Evolutionary conservation across 2,113 vertebrate genomes (phyloP), one percentile per base, ranked within the genome.

Genomic region (Nothocercus nigrocapillus): DNA sequence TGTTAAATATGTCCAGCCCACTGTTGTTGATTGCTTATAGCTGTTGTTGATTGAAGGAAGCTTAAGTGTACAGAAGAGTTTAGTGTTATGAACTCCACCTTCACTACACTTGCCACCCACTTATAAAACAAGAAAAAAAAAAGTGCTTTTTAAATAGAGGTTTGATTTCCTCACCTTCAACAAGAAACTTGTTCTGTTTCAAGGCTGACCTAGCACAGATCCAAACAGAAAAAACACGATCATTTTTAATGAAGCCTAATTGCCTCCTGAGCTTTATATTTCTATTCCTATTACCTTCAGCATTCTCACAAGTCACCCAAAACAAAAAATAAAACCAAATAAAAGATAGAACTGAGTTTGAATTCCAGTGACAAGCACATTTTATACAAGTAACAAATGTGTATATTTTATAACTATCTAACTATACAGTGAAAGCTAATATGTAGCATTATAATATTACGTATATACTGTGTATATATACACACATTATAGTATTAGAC

Each of bases 391-490:
- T 56, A 27, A 56, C 8, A 30, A 32, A 32, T 32, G 9, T 32
- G 16, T 56, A 56, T 30, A 56, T 54, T 27, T 54, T 56, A 30
- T 56, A 56, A 51, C 9, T 51, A 51, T 30, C 53, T 56, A 56
- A 30, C 54, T 56, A 56, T 32, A 56, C 5, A 32, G 54, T 56
- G 28, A 56, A 56, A 56, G 0, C 45, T 81, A 27, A 8, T 4
- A 0, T 2, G 3, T 2, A 6, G n/a, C 32, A 28, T 6, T 4
- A 11, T 13, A 66, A 45, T 12, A 24, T 16, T 1, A 44, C 11
- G 49, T 49, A 49, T 49, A 49, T 49, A 49, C 10, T 49, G 49
- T 49, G 49, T 47, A 17, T 45, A 20, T 47, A 20, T 49, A 49
- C 11, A 24, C 6, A 36, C 32, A 24, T 6, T 4, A 11, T 12